phyloP scores from a whole-genome alignment of 1,140 invertebrate species.

The Caenorhabditis elegans region DNA sequence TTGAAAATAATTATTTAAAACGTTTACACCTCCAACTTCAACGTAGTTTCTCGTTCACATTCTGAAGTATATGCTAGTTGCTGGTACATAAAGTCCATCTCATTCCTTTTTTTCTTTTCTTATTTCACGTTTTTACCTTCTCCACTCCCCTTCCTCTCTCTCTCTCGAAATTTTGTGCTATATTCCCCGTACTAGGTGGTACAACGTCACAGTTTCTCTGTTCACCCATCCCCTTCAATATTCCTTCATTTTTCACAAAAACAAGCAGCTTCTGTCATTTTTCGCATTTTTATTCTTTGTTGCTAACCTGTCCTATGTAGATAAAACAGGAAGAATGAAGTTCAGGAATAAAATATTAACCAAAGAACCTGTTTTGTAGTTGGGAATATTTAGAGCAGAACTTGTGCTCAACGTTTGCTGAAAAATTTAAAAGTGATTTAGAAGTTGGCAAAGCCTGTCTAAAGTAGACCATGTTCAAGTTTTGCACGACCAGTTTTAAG shows the following conservation, averaged over 20 bases:
- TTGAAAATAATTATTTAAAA: background rate
- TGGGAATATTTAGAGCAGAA: no score
- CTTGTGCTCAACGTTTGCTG: no score
- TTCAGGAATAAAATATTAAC: no score
- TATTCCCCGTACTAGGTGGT: background rate
- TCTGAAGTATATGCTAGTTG: constrained; percentile 9
- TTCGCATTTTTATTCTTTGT: background rate
- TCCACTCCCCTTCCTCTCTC: background rate
- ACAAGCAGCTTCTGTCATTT: background rate
- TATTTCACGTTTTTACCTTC: no score
- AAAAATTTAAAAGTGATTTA: no score
- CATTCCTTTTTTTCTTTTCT: background rate
- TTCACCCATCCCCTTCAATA: no score
- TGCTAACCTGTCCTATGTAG: background rate
- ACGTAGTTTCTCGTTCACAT: background rate
- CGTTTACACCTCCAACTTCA: background rate
- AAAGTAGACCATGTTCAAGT: no score
- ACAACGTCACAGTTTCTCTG: background rate
- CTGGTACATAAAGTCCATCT: background rate
- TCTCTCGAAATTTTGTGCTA: background rate
- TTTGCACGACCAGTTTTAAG: no score
- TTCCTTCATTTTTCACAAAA: background rate
- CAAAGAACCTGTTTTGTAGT: no score
- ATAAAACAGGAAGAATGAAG: no score
- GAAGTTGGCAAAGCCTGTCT: no score